Evolutionary conservation across 2,888 invertebrate species (phyloP).

Genomic region (Melikaiella ostensackeni): DNA sequence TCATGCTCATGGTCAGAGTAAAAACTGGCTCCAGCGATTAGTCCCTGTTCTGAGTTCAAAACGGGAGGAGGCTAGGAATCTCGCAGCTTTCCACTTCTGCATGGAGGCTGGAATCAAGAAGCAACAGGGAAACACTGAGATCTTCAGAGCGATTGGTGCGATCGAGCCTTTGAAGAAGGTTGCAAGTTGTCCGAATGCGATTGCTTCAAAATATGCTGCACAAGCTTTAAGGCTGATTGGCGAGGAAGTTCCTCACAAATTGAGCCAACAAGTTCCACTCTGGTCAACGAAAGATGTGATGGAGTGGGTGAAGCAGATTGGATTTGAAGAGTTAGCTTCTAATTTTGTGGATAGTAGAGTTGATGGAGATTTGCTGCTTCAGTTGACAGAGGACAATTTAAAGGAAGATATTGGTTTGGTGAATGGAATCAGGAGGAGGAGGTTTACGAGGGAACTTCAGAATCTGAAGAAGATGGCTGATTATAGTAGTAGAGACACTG

Average conservation of each 20-base stretch:
- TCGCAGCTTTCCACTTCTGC: conserved; percentile 98
- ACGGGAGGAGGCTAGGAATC: conserved; percentile 95
- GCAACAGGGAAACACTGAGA: conserved; percentile 92
- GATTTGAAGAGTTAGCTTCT: conserved; percentile 89
- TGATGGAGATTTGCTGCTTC: conserved; percentile 96
- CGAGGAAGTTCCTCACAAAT: conserved; percentile 97
- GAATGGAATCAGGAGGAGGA: conserved; percentile 95
- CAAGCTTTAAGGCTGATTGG: conserved; percentile 95
- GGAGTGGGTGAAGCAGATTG: conserved; percentile 99
- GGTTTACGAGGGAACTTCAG: conserved; percentile 94
- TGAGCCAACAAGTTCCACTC: conserved; percentile 98
- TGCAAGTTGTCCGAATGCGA: conserved; percentile 98
- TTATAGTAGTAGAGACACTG: conserved; percentile 95
- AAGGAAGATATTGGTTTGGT: conserved; percentile 94
- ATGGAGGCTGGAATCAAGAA: conserved; percentile 99
- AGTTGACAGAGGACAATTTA: conserved; percentile 94
- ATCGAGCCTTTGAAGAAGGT: conserved; percentile 96
- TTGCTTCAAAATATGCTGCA: conserved; percentile 97
- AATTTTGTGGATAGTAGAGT: conserved; percentile 95
- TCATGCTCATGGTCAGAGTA: conserved; percentile 97
- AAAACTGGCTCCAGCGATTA: conserved; percentile 94
- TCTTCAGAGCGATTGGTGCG: conserved; percentile 96
- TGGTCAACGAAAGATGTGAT: conserved; percentile 98
- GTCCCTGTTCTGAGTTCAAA: conserved; percentile 97
- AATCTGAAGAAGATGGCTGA: conserved; percentile 97